Evolutionary conservation across 2,888 invertebrate genomes (phyloP), one percentile per base, ranked within the genome.

Genomic region (Drosophila diplacantha): DNA sequence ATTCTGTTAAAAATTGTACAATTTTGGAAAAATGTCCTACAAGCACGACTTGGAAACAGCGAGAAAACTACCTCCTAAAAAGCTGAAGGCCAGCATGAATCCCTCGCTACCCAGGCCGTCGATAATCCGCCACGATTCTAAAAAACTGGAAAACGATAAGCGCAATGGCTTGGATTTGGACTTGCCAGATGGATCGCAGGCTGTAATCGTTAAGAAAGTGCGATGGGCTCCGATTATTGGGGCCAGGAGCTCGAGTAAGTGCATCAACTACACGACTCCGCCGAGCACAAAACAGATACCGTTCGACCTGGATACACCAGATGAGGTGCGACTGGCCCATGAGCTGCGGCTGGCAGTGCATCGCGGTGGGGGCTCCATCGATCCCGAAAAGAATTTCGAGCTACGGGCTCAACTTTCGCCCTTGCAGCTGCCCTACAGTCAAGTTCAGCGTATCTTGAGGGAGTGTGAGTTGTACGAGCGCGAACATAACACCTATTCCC

Each of bases 331-430:
- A 5, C 31, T 63, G 32, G 65, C 68, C 1, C 59, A 69, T 34
- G 56, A 72, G 16, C 24, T 79, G 7, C 68, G 66, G 1, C 44
- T 66, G 22, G 79, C 80, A 9, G 66, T 76, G 12, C 59, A 67
- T 26, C 56, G 69, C 7, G 76, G 80, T 3, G 75, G 79, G 2
- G 69, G 71, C 5, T 75, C 76, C 7, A 44, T 66, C 9, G 66
- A 79, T 68, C 71, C 69, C 2, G 49, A 52, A 3, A 44, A 49
- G 9, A 80, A 80, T 37, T 35, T 22, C 8, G 50, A 56, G 24
- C 43, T 80, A 22, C 20, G 41, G n/a, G 59, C 53, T 24, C 66
- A 69, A 0, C 49, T 67, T 3, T 59, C 63, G 7, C 69, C 71
- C 5, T 8, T 69, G 9, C 52, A 58, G 3, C 46, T 59, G 38